These are phyloP conservation scores for Triops cancriformis DNA, from an alignment of 1,140 invertebrate species.

Conservation along the genomic window DNA sequence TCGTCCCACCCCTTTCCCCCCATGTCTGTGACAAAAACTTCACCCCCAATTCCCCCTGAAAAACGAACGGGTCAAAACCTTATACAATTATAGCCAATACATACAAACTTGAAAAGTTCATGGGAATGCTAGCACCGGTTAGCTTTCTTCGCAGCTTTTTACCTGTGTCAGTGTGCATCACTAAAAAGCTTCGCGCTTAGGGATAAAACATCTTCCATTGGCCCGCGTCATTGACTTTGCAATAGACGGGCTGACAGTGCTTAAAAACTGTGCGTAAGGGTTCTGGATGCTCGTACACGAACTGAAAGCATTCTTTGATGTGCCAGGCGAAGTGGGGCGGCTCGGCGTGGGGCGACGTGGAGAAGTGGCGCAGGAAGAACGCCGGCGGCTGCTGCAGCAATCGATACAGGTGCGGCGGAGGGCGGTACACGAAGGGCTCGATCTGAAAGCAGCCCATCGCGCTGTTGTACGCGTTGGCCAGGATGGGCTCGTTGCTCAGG, in stretches of 20 bases:
- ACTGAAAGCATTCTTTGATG: slow-evolving; percentile 30
- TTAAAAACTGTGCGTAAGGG: slow-evolving; percentile 30
- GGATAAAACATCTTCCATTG: slow-evolving; percentile 11
- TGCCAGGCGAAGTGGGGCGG: slow-evolving; percentile 31
- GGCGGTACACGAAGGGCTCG: slow-evolving; percentile 30
- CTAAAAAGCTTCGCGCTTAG: no score
- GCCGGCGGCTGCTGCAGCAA: slow-evolving; percentile 29
- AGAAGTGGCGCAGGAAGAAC: slow-evolving; percentile 31
- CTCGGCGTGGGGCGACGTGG: slow-evolving; percentile 32
- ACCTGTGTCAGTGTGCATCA: no score
- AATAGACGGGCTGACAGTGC: slow-evolving; percentile 8
- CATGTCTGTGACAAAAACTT: not conserved
- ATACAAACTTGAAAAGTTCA: not conserved
- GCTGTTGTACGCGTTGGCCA: slow-evolving; percentile 13
- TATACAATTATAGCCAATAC: not conserved
- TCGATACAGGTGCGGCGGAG: slow-evolving; percentile 25
- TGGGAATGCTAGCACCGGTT: no score
- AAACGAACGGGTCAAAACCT: not conserved
- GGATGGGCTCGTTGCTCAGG: slow-evolving; percentile 22
- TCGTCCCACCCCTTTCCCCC: not conserved
- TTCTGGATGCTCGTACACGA: slow-evolving; percentile 30
- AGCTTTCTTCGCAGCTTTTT: no score
- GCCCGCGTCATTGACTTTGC: slow-evolving; percentile 16
- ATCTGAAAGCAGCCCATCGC: slow-evolving; percentile 23
- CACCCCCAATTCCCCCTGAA: not conserved